A percentile compares a stretch with the other conserved stretches of the same genome.
phyloP scores from a whole-genome alignment of 2,113 vertebrate genomes.

The Reinhardtius hippoglossoides region DNA sequence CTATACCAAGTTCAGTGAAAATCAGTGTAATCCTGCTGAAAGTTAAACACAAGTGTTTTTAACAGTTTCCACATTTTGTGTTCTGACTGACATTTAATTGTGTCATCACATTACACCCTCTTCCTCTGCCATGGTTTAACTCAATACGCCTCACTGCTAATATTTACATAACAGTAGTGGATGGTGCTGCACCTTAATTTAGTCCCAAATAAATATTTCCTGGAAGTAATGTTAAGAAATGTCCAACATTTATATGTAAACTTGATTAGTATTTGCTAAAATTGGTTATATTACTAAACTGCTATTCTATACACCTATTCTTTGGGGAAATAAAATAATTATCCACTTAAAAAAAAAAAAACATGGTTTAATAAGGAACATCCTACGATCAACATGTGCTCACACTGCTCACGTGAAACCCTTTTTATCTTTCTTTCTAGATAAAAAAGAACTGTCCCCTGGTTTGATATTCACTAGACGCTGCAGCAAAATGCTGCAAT shows the following conservation, averaged over 20 bases:
- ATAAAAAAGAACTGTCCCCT: not conserved
- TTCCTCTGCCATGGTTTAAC: too few relatives aligned
- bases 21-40: too few relatives aligned
- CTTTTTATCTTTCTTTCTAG: not conserved
- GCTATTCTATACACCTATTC: not conserved
- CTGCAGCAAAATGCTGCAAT: not conserved
- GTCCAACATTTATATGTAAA: not conserved
- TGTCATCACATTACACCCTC: too few relatives aligned
- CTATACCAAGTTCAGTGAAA: too few relatives aligned
- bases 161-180: not conserved
- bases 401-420: not conserved
- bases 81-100: too few relatives aligned
- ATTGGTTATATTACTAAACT: not conserved
- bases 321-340: not conserved
- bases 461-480: slow-evolving; percentile 22
- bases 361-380: not conserved
- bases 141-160: not conserved
- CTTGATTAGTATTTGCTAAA: not conserved
- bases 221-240: not conserved
- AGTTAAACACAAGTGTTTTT: too few relatives aligned
- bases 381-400: not conserved
- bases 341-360: too few relatives aligned
- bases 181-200: not conserved
- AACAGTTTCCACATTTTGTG: too few relatives aligned
- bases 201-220: too few relatives aligned